These are phyloP conservation scores for Lucilia cuprina DNA, from an alignment of 1,140 invertebrate species.

Conservation along the genomic window DNA sequence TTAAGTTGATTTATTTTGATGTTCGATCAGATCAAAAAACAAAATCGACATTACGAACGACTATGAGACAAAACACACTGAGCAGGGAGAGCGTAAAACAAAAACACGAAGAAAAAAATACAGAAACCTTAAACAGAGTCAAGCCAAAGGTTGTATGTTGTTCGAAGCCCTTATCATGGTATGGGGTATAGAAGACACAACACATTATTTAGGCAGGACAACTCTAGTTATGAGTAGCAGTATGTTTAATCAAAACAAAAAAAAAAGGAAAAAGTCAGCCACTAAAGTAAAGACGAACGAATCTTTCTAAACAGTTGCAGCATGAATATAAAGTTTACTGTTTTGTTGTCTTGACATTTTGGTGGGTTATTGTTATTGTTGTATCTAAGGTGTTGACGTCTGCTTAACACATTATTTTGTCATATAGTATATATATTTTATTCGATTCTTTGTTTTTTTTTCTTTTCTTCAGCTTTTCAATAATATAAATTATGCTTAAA, in stretches of 20 bases:
- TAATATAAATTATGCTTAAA: constrained; percentile 20
- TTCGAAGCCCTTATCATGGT: constrained; percentile 13
- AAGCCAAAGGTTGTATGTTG: constrained; percentile 20
- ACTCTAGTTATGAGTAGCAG: neutral
- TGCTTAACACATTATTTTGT: constrained; percentile 43
- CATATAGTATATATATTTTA: constrained; percentile 39
- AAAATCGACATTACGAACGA: constrained; percentile 11
- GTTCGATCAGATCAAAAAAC: constrained; percentile 41
- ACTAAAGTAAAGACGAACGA: neutral
- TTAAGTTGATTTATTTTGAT: constrained; percentile 47
- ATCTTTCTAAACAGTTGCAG: neutral
- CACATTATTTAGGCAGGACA: neutral
- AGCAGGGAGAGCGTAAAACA: neutral
- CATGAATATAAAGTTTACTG: neutral
- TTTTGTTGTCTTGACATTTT: neutral
- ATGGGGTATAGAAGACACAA: constrained; percentile 27
- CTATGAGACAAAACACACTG: neutral
- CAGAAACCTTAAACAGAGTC: neutral
- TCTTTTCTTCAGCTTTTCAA: neutral
- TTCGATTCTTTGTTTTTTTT: neutral
- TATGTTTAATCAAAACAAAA: neutral
- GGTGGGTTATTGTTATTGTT: neutral
- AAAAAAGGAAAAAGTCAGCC: neutral
- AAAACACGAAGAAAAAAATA: neutral
- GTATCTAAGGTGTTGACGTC: constrained; percentile 41